Base-by-base conservation (phyloP, 2,888 invertebrate genomes). In the Tetropium fuscum region DNA sequence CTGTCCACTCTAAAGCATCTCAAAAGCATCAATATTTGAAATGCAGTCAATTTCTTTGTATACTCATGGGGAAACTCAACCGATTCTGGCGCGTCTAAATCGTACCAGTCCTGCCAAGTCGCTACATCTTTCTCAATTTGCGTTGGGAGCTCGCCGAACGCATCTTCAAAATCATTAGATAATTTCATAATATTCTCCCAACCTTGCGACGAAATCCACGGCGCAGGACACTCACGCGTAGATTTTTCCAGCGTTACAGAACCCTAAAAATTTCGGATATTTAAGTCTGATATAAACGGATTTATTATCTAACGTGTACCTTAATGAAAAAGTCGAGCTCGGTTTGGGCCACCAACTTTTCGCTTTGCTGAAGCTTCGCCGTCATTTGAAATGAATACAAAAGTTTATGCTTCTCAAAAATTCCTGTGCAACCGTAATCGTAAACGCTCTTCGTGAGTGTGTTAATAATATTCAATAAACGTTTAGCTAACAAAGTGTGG, bases 261-360 rank as follows among this genome's bases (percentile, higher is more conserved):
- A 36, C 81, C 74, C 70, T 72, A 57, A 13, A 64, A 58, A 32
- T 15, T 27, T 11, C 22, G 13, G 8, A 55, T 34, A 41, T 20
- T 6, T 1, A 34, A 34, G 2, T 22, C 22, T 7, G n/a, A n/a
- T 22, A 22, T 22, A 22, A 22, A 7, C 4, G 7, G 7, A 5
- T 22, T 22, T 7, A 22, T 22, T 5, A 22, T 22, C 4, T 22
- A 22, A 7, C 4, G 40, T 38, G 41, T 60, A 69, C 95, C 74
- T 95, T 96, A 69, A 95, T 93, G 78, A 97, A 96, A 83, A 97
- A 97, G 77, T 95, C 94, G 18, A 97, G 78, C 76, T 96, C 90
- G 3, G 81, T 76, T 73, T 93, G 94, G 0, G 78, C 80, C 0
- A 96, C 81, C 15, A 83, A 75, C 0, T 82, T 86, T 4, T 87